These are phyloP conservation scores for Cordylochernes scorpioides DNA, from an alignment of 2,888 invertebrate species.

Conservation along the genomic window DNA sequence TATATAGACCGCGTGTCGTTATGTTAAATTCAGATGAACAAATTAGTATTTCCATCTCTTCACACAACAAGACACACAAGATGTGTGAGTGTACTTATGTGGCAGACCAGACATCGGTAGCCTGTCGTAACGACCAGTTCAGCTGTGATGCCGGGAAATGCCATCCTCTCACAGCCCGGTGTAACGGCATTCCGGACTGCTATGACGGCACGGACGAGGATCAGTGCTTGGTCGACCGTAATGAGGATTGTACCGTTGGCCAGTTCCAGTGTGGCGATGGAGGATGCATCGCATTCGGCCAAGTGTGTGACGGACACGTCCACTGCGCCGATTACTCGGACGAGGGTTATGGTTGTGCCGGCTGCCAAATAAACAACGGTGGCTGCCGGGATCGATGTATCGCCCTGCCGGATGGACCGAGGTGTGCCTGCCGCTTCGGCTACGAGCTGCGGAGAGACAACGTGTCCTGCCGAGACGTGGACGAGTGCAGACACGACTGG, in stretches of 20 bases:
- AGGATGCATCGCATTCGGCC: conserved; percentile 22
- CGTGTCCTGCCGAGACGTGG: too few relatives aligned
- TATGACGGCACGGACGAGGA: conserved; percentile 11
- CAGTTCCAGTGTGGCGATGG: conserved; percentile 13
- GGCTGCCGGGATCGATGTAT: conserved; percentile 49
- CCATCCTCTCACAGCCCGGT: conserved; percentile 22
- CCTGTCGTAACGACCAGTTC: neutral
- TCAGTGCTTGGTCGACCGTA: conserved; percentile 84
- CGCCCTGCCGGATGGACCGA: conserved; percentile 2
- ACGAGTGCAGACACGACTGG: conserved; percentile 36
- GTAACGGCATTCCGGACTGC: conserved; percentile 24
- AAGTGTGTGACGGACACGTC: conserved; percentile 24
- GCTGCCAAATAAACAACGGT: too few relatives aligned
- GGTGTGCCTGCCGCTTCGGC: conserved; percentile 3
- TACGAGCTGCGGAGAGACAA: too few relatives aligned
- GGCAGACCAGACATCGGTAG: too few relatives aligned
- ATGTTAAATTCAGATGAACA: too few relatives aligned
- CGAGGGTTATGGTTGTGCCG: conserved; percentile 31
- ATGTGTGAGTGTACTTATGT: too few relatives aligned
- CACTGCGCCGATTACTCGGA: conserved; percentile 3
- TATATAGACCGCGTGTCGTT: too few relatives aligned
- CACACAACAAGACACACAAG: too few relatives aligned
- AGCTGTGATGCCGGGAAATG: conserved; percentile 26
- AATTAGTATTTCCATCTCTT: too few relatives aligned
- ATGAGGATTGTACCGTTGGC: too few relatives aligned